Percentiles rank a stretch among this genome's conserved stretches.
Evolutionary conservation across 2,888 invertebrate species (phyloP).

Genomic region (Lagria hirta): DNA sequence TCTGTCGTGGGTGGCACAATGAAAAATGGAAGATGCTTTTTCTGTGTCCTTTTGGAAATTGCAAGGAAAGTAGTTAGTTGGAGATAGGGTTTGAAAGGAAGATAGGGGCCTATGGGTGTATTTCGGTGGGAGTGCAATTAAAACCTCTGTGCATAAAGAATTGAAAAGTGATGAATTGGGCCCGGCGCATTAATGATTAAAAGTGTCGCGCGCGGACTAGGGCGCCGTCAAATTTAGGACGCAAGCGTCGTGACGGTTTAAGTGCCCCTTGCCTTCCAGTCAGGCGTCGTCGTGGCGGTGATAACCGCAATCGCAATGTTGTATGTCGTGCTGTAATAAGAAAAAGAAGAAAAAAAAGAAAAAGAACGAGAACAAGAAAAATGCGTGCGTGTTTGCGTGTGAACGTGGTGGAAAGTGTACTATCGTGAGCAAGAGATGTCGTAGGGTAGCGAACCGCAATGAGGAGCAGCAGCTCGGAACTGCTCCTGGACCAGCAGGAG

Average conservation of each 20-base stretch:
- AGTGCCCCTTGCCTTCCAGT: conserved; percentile 13
- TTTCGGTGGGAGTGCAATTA: no score
- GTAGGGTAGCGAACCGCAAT: conserved; percentile 54
- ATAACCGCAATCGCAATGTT: no score
- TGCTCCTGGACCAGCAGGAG: conserved; percentile 75
- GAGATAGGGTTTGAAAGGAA: no score
- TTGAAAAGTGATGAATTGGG: no score
- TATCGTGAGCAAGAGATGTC: conserved; percentile 43
- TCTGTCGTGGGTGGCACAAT: conserved; percentile 1
- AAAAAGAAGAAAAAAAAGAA: no score
- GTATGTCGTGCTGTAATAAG: no score
- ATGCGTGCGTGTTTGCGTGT: background rate
- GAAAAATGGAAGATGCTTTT: no score
- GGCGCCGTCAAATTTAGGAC: conserved; percentile 25
- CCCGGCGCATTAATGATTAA: conserved; percentile 37
- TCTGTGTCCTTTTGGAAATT: no score
- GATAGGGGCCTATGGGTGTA: no score
- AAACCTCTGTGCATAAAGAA: no score
- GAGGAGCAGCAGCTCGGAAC: conserved; percentile 77
- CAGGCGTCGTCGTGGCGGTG: conserved; percentile 28
- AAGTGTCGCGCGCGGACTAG: conserved; percentile 33
- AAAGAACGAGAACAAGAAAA: no score
- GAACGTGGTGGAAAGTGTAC: conserved; percentile 25
- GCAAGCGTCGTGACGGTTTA: conserved; percentile 30
- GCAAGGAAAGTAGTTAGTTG: no score